Evolutionary conservation across 2,888 invertebrate genomes (phyloP), one percentile per base, ranked within the genome.

Genomic region (Desoria tigrina): DNA sequence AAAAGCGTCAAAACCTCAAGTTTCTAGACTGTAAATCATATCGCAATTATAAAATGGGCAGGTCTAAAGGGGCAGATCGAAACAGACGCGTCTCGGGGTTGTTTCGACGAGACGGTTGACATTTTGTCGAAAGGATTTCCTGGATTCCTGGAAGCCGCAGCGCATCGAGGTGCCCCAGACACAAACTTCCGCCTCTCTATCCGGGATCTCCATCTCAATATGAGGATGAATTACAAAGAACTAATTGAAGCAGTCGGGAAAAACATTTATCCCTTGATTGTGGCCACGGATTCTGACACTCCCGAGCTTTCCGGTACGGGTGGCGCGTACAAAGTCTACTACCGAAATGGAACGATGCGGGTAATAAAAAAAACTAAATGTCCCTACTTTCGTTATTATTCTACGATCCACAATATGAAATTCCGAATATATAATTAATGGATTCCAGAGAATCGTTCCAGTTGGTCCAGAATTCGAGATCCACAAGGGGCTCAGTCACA

Each of bases 381-480:
- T 2, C 42, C n/a, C 6, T 18, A 23, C 18, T 24, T 26, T 27
- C 42, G 14, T 55, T 27, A 62, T 16, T 37, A 11, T 32, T 26
- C 21, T 21, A 16, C 18, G 11, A 49, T 28, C 4, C 39, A 18
- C 4, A 51, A 11, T 26, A 39, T 56, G 28, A 56, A 9, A 2
- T 16, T 11, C 32, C 32, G n/a, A n/a, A n/a, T 32, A 7, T 32
- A 7, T 4, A 32, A 32, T 45, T 24, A 23, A 49, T 57, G 7
- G 1, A 28, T 27, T 64, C 1, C 61, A 63, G 63, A 23, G 67
- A n/a, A 67, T 67, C 21, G 61, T 67, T 28, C 67, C 67, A 45
- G 67, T 63, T 14, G 27, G 50, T n/a, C 32, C 49, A 2, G 32
- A 21, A 4, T 67, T 61, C 50, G 67, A 67, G 32, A 28, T 67